Conservation (phyloP, 2,113 vertebrate species). For the Delphinapterus leucas region DNA sequence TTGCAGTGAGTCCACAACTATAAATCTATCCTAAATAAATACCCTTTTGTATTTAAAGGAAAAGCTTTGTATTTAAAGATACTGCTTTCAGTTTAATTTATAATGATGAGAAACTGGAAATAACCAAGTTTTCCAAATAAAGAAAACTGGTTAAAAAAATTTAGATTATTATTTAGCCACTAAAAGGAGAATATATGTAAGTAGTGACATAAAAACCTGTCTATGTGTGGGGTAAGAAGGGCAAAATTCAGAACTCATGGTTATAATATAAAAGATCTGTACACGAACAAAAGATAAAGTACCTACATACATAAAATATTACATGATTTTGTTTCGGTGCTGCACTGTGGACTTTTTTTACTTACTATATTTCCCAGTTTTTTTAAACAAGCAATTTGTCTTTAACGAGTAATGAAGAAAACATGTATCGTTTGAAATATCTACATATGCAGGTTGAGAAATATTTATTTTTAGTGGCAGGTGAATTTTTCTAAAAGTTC, state of each 20-base stretch:
- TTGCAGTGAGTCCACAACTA: neutral
- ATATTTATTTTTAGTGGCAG: neutral
- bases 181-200: neutral
- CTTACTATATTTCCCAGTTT: neutral
- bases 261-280: neutral
- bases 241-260: neutral
- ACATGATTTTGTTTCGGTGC: neutral
- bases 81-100: neutral
- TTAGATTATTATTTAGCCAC: neutral
- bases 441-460: neutral
- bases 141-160: neutral
- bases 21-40: conserved; percentile 2
- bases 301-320: neutral
- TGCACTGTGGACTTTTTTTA: neutral
- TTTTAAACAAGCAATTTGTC: neutral
- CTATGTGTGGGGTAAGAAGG: neutral
- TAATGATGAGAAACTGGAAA: neutral
- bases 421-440: neutral
- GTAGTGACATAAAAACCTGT: neutral
- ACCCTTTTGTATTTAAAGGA: neutral
- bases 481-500: conserved; percentile 18
- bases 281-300: neutral
- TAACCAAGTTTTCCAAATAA: neutral
- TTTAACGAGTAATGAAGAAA: conserved; percentile 1
- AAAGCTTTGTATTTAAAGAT: neutral